Percentiles rank a stretch among this genome's conserved stretches.
Evolutionary conservation across 2,888 invertebrate genomes (phyloP).

Genomic region (Lumbricus terrestris): DNA sequence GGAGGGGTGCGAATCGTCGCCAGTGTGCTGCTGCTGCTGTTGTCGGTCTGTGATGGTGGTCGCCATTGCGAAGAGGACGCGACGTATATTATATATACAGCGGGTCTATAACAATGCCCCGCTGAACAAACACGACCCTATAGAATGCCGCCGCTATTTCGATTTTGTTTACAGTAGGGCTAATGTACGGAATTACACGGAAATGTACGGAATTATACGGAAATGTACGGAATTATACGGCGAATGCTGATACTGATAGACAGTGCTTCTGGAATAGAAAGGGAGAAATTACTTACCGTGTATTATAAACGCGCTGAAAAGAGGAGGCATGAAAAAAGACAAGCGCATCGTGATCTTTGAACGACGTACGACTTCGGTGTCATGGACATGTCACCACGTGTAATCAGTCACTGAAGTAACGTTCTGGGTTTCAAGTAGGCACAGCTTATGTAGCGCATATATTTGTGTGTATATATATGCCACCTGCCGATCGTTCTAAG

Average conservation of each 20-base stretch:
- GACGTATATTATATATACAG: too few species aligned
- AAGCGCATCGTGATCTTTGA: neutral
- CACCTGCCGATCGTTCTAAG: too few species aligned
- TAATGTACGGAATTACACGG: conserved; percentile 3
- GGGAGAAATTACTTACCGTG: neutral
- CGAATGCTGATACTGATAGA: neutral
- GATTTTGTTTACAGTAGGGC: neutral
- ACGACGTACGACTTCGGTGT: neutral
- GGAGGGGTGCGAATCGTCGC: too few species aligned
- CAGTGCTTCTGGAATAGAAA: conserved; percentile 3
- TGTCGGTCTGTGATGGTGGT: neutral
- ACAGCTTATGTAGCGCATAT: neutral
- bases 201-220: neutral
- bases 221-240: neutral
- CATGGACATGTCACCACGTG: neutral
- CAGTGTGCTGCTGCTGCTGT: neutral
- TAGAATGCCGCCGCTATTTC: neutral
- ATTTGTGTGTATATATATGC: too few species aligned
- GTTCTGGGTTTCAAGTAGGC: neutral
- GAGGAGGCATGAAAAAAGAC: neutral
- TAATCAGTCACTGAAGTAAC: neutral
- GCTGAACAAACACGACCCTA: conserved; percentile 3
- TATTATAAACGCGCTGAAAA: neutral
- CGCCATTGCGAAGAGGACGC: neutral
- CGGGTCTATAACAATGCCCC: neutral